Conservation (phyloP, 2,113 vertebrate species). For the Pseudonaja textilis region DNA sequence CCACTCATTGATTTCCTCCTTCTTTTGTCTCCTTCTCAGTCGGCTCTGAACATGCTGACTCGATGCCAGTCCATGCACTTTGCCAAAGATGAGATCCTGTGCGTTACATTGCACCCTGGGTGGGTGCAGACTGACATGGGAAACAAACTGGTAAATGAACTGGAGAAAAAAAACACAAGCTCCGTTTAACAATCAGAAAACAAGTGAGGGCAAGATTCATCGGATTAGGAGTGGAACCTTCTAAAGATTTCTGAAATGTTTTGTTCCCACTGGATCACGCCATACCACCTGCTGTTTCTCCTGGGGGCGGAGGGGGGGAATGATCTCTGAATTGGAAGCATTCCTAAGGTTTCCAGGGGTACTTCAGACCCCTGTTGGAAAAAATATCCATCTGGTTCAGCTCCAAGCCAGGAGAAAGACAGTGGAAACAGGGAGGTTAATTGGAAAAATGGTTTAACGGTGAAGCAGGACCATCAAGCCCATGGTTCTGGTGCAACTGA, state of each 20-base stretch:
- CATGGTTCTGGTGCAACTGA: too few relatives aligned
- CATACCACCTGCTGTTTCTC: not conserved
- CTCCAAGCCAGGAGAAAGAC: too few relatives aligned
- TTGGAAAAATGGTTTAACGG: too few relatives aligned
- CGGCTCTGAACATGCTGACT: slow-evolving; percentile 50
- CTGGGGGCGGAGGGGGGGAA: too few relatives aligned
- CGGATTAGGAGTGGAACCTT: not conserved
- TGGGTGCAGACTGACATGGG: slow-evolving; percentile 45
- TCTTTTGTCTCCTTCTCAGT: slow-evolving; percentile 20
- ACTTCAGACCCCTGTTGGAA: too few relatives aligned
- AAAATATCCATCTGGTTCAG: too few relatives aligned
- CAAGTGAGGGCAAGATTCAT: not conserved
- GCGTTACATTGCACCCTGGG: not conserved
- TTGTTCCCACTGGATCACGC: not conserved
- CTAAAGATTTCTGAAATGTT: not conserved
- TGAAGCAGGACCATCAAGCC: too few relatives aligned
- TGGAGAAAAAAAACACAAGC: not conserved
- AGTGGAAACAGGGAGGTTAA: too few relatives aligned
- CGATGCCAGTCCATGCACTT: slow-evolving; percentile 38
- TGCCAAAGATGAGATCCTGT: slow-evolving; percentile 40
- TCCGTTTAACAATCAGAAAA: not conserved
- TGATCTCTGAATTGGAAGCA: too few relatives aligned
- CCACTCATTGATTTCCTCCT: not conserved
- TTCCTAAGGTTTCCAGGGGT: too few relatives aligned
- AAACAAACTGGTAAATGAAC: accelerated